These are phyloP conservation scores for Eupithecia exiguata DNA, from an alignment of 2,888 invertebrate species.

Conservation along the genomic window DNA sequence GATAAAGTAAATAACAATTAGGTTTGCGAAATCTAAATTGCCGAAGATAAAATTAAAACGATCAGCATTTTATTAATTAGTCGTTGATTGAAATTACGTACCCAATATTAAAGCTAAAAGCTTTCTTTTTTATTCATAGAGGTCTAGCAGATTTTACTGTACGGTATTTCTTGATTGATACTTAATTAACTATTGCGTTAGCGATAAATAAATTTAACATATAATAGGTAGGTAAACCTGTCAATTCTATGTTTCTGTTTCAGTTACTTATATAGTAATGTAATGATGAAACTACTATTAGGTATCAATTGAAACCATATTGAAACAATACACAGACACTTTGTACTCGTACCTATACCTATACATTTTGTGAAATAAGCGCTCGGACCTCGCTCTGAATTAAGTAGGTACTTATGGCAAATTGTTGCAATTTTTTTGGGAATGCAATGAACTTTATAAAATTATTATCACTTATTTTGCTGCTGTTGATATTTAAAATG, in stretches of 20 bases:
- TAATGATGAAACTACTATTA: no score
- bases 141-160: neutral
- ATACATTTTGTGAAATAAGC: neutral
- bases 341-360: neutral
- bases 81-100: constrained; percentile 5
- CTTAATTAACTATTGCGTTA: neutral
- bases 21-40: constrained; percentile 23
- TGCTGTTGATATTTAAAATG: neutral
- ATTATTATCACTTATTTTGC: neutral
- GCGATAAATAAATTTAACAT: neutral
- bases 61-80: constrained; percentile 23
- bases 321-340: neutral
- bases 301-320: neutral
- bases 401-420: neutral
- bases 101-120: constrained; percentile 4
- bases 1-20: constrained; percentile 8
- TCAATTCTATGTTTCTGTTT: neutral
- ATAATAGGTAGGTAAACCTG: neutral
- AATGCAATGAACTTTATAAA: neutral
- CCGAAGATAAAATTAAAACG: constrained; percentile 20
- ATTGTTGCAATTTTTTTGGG: neutral
- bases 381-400: neutral
- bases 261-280: neutral
- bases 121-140: neutral
- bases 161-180: neutral